These are phyloP conservation scores for Sternarchorhynchus goeldii DNA, from an alignment of 2,797 vertebrate genomes.

Conservation along the genomic window DNA sequence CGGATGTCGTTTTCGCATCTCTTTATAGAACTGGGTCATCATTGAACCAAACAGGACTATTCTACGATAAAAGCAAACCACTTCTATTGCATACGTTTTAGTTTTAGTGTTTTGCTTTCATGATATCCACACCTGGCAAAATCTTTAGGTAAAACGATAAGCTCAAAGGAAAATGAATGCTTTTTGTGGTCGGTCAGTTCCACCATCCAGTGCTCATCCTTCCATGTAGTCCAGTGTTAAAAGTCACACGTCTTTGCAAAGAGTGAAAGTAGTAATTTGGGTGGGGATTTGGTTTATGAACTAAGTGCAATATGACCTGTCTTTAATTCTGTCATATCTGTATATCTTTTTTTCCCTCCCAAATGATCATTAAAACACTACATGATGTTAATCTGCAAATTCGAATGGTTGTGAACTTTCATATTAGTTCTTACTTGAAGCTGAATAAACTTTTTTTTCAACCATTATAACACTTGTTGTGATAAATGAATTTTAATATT, in stretches of 20 bases:
- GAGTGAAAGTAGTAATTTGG: conserved; percentile 70
- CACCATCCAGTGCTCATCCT: conserved; percentile 72
- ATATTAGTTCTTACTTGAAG: conserved; percentile 87
- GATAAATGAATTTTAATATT: not conserved
- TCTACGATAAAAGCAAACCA: conserved; percentile 64
- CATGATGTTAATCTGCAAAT: conserved; percentile 86
- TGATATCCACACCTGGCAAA: conserved; percentile 64
- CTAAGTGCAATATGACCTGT: conserved; percentile 98
- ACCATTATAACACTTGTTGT: conserved; percentile 51
- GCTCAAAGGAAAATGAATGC: conserved; percentile 54
- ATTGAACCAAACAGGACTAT: conserved; percentile 73
- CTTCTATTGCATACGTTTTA: conserved; percentile 58
- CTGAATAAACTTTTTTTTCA: conserved; percentile 84
- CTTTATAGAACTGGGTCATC: conserved; percentile 60
- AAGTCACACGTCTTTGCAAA: conserved; percentile 78
- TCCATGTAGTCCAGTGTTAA: conserved; percentile 85
- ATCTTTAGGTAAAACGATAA: conserved; percentile 63
- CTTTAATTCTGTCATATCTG: conserved; percentile 85
- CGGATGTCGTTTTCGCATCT: conserved; percentile 79
- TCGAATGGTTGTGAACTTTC: conserved; percentile 87
- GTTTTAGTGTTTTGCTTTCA: conserved; percentile 56
- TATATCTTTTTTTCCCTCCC: conserved; percentile 70
- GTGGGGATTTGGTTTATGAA: conserved; percentile 82
- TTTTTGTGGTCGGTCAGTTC: conserved; percentile 83
- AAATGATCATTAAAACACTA: conserved; percentile 89